A percentile compares a stretch with the other conserved stretches of the same genome.
Evolutionary conservation across 1,140 invertebrate genomes (phyloP).

Genomic region (Danaus plexippus): DNA sequence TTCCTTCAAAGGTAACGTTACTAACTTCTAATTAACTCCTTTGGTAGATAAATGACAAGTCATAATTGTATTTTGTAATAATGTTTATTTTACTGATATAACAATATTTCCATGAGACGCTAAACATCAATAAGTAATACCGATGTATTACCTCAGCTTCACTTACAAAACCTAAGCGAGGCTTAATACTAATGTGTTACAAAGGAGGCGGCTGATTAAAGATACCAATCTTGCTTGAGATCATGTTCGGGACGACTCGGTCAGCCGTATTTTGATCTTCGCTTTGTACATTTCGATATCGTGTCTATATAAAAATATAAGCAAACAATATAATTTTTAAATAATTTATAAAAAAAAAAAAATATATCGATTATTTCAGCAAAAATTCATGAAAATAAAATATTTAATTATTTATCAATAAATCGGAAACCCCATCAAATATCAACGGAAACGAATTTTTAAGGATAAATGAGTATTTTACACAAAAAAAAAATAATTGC

Average conservation of each 20-base stretch:
- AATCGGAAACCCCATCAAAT: too few relatives aligned
- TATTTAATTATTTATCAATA: neutral
- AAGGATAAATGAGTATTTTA: too few relatives aligned
- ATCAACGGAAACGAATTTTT: too few relatives aligned
- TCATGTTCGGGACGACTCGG: constrained; percentile 1
- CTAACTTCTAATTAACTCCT: too few relatives aligned
- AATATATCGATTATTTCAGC: too few relatives aligned
- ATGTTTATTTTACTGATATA: constrained; percentile 19
- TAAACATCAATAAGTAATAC: constrained; percentile 44
- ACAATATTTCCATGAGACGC: constrained; percentile 52
- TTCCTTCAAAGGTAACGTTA: too few relatives aligned
- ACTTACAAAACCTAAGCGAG: constrained; percentile 25
- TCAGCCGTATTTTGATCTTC: constrained; percentile 4
- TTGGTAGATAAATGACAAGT: neutral
- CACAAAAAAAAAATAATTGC: too few relatives aligned
- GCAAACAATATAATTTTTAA: constrained; percentile 14
- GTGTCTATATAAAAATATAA: constrained; percentile 10
- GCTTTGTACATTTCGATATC: constrained; percentile 7
- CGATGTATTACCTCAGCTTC: constrained; percentile 25
- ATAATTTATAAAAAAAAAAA: constrained; percentile 31
- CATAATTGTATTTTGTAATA: constrained; percentile 9
- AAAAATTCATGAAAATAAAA: constrained; percentile 6
- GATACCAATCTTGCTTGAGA: neutral
- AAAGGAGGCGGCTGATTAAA: constrained; percentile 14
- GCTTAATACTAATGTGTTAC: constrained; percentile 20